Base-by-base conservation (phyloP, 2,113 vertebrate genomes). In the Daboia siamensis region DNA sequence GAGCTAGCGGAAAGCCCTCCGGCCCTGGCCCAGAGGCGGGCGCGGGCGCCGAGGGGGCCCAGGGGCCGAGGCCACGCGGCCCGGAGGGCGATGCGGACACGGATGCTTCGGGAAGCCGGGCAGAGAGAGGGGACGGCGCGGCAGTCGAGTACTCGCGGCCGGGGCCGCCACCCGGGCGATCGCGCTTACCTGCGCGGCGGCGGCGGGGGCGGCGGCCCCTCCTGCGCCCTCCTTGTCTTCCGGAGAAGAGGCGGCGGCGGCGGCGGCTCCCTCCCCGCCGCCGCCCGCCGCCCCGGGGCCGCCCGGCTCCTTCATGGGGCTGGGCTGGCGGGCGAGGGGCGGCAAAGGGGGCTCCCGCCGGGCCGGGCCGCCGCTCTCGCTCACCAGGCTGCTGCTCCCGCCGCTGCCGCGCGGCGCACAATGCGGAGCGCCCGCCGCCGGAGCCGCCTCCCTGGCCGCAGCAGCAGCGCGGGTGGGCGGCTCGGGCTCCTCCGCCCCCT, bases 361-460 rank as follows among this genome's bases (percentile, higher is more conserved):
- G 93, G 94, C 95, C 95, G 94, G 95, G 90, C 95, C 89, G 88
- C 91, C 92, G 86, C 94, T 86, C 56, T 57, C 44, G 94, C 92
- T n/a, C 8, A 95, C 95, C 84, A 44, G 46, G 92, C 95, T 91
- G 94, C 94, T 24, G 57, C 29, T 64, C 24, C 24, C 11, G 52
- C 90, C 3, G n/a, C 29, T 48, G 80, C 90, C 1, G 26, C 52
- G 90, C 90, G 86, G 93, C 88, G 56, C 92, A 94, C 94, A 93
- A 95, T 95, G 93, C 95, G 56, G 93, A 87, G 93, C 93, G 93
- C 93, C 96, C 95, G 91, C 95, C 92, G 94, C 94, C 94, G 94
- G 94, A 91, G 93, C 91, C 90, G 94, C 94, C 95, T 92, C 90
- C 94, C 57, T 85, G 94, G 15, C 48, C 20, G 48, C 29, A 29